Base-by-base conservation (phyloP, 2,797 vertebrate genomes). In the Orientallactaga sibirica region DNA sequence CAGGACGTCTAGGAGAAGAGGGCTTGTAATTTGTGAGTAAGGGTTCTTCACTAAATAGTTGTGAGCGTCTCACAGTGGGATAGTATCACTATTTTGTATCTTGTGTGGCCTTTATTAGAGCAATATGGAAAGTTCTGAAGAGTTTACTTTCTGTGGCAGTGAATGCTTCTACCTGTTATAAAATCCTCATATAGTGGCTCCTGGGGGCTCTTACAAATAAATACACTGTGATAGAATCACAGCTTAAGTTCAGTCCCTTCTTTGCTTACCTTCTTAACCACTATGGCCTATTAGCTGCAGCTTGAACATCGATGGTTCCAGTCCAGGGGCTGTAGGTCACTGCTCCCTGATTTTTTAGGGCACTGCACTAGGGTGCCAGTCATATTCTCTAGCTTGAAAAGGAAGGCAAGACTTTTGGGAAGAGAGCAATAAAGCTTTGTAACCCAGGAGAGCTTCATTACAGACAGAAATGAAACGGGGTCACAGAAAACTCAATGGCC, bases 301-400 rank as follows among this genome's bases (percentile, higher is more conserved):
- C 77, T 92, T 93, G 64, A 76, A 86, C 71, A 82, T 22, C 55
- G 88, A 67, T 8, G 64, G 62, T 43, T 82, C 41, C 43, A 88
- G 33, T 73, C 79, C 91, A 67, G 55, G 58, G 75, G 43, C 85
- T 70, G 11, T 43, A 86, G 74, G 79, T 91, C 73, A 75, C 37
- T 91, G 58, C 24, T 86, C 73, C 33, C 29, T 93, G 88, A 43
- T 86, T 88, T 86, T 91, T 29, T 86, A 92, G 89, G 94, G 52
- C 64, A 86, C 16, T 70, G 33, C 18, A 88, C 22, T 84, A 80
- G 92, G 48, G n/a, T 86, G 66, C 70, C 67, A 37, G 68, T 33
- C 77, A 11, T 83, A 66, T 75, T 92, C 29, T 62, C 27, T 74
- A 43, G 27, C 52, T 80, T 70, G 70, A 66, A 86, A 90, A 94